Conservation (phyloP, 2,888 invertebrate species). For the Oligia strigilis region DNA sequence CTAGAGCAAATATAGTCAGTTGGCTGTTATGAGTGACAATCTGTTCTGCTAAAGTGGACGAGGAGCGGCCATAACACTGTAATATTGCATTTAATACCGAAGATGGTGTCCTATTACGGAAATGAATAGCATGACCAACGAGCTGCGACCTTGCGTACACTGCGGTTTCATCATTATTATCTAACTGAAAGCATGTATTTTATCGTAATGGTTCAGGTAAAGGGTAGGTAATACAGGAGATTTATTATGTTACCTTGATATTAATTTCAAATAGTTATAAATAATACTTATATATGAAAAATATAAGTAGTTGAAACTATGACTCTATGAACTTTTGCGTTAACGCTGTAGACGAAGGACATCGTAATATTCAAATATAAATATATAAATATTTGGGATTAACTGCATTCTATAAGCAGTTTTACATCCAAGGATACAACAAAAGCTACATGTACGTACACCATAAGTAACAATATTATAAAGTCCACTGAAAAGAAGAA, state of each 20-base stretch:
- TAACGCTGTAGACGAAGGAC: neutral
- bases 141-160: slow-evolving; percentile 76
- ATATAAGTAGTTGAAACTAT: neutral
- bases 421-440: neutral
- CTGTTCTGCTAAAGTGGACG: slow-evolving; percentile 30
- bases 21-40: slow-evolving; percentile 39
- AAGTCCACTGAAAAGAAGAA: neutral
- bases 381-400: neutral
- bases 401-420: neutral
- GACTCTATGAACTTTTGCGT: too few species aligned
- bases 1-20: slow-evolving; percentile 46
- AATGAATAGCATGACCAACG: slow-evolving; percentile 77
- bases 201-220: slow-evolving; percentile 35
- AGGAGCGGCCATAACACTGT: slow-evolving; percentile 45
- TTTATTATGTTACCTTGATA: neutral
- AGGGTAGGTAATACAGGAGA: neutral
- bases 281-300: neutral
- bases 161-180: slow-evolving; percentile 73
- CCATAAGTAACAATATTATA: neutral
- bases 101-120: slow-evolving; percentile 81
- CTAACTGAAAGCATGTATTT: slow-evolving; percentile 55
- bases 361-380: neutral
- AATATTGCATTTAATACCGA: slow-evolving; percentile 71
- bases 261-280: neutral
- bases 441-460: neutral